Base-by-base conservation (phyloP, 1,140 invertebrate species). In the Bombus consobrinus region DNA sequence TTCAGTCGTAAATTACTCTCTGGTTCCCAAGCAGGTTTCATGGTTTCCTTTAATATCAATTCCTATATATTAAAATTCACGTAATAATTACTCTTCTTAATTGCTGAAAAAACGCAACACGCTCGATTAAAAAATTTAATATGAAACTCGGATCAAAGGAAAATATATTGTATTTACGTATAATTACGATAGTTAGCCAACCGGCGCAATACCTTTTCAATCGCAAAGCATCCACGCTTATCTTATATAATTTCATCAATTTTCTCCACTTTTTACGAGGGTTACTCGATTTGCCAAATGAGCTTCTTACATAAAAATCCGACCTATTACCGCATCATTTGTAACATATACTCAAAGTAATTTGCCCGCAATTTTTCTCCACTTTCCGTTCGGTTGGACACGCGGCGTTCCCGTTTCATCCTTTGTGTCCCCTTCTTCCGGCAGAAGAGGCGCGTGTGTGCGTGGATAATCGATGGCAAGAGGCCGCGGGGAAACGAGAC, bases 391-490 rank as follows among this genome's bases (percentile, higher is more conserved):
- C 37, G 22, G 25, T 47, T 68, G 53, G 47, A 71, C 53, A 84
- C 39, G n/a, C 76, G 64, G 41, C 41, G 75, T 64, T 53, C 71
- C 69, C 57, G 53, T 81, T 57, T 74, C 41, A 10, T 39, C 74
- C 66, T 76, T 72, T 62, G 79, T 68, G 32, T 41, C 75, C 76
- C 53, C 32, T 62, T 32, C 57, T 79, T 78, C 72, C 69, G 37
- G 3, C 18, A 6, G 22, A 81, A n/a, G 64, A 25, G 47, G 18
- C 32, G 78, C 39, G 59, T 18, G 59, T 86, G 66, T 68, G 37
- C 57, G 53, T 39, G 71, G 37, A 84, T 81, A 90, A 90, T 89
- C 82, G 71, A 83, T 85, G 73, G 82, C 43, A 41, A 73, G 37
- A 64, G 81, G 66, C 78, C 59, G 69, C 73, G 81, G 64, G 64